Evolutionary conservation across 2,797 vertebrate species (phyloP), one percentile per base, ranked within the genome.

Genomic region (Microctenopoma lineatum): DNA sequence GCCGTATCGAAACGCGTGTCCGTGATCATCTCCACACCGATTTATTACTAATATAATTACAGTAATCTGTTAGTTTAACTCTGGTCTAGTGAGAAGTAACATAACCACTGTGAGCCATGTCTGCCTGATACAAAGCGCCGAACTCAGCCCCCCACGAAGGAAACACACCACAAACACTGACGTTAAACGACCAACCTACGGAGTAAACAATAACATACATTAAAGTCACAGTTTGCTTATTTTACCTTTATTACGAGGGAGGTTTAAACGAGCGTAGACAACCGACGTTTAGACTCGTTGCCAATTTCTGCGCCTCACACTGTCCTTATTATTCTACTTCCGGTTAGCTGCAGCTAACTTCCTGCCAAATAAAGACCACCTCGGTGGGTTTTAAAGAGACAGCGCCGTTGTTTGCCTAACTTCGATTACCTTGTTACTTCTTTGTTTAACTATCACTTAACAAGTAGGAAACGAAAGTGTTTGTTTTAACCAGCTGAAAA

Each of bases 301-400:
- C 78, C 77, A 83, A 69, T 80, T 89, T 56, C 77, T 80, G 87
- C 68, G 45, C 71, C 80, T 85, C 77, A 86, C 14, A 39, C 66
- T 39, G 88, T 55, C 75, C 63, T 81, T 69, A 27, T 81, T 79
- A 68, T 62, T 70, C 59, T 3, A 46, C 70, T 90, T 89, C 84
- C 86, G 59, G 90, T 88, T 70, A 52, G 69, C 83, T 0, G 25
- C 4, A 6, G 61, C 72, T 77, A 61, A 86, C 89, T 91, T 92
- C 92, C 91, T 89, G 89, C 80, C 82, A 89, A 86, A 91, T 89
- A 83, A 42, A 27, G 78, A 59, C 2, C 70, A 15, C 4, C 56
- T 41, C 41, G 4, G 41, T 5, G 7, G 27, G 25, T 12, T 63
- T 90, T 91, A 92, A 92, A 90, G 80, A 11, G 60, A 59, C 75